Conservation (phyloP, 2,888 invertebrate genomes). For the Amphiduros pacificus region DNA sequence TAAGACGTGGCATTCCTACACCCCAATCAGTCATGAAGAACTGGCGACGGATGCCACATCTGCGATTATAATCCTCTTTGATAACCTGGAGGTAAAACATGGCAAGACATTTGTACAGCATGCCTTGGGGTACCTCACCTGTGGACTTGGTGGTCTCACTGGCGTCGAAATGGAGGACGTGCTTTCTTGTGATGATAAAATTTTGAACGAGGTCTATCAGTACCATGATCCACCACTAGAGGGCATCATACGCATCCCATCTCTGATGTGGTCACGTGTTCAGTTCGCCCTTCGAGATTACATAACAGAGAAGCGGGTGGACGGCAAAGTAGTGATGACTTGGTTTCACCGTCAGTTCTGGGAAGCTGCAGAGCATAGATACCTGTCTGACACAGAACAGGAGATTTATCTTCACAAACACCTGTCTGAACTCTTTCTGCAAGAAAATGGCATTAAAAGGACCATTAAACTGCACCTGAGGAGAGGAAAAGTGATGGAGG, state of each 20-base stretch:
- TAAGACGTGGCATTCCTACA: constrained; percentile 28
- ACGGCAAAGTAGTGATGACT: constrained; percentile 38
- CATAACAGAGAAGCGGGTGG: constrained; percentile 35
- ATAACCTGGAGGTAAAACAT: constrained; percentile 25
- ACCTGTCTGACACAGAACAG: neutral
- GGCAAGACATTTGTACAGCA: constrained; percentile 23
- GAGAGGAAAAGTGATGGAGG: constrained; percentile 16
- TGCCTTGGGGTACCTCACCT: constrained; percentile 33
- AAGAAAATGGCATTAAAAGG: constrained; percentile 18
- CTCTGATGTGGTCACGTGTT: constrained; percentile 37
- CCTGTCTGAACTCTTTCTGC: constrained; percentile 23
- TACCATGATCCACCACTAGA: constrained; percentile 35
- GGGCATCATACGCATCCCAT: constrained; percentile 34
- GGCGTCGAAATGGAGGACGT: constrained; percentile 31
- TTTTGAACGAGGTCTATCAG: constrained; percentile 33
- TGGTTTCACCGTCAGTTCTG: constrained; percentile 46
- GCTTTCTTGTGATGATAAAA: constrained; percentile 31
- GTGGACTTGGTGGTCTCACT: constrained; percentile 25
- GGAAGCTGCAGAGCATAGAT: constrained; percentile 34
- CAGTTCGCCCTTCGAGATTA: constrained; percentile 36
- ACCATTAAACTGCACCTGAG: constrained; percentile 25
- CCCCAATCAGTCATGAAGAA: constrained; percentile 1
- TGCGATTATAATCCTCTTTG: constrained; percentile 28
- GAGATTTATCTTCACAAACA: constrained; percentile 6
- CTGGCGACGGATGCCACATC: constrained; percentile 1